Conservation (phyloP, 2,797 vertebrate species). For the Kryptopterus vitreolus region DNA sequence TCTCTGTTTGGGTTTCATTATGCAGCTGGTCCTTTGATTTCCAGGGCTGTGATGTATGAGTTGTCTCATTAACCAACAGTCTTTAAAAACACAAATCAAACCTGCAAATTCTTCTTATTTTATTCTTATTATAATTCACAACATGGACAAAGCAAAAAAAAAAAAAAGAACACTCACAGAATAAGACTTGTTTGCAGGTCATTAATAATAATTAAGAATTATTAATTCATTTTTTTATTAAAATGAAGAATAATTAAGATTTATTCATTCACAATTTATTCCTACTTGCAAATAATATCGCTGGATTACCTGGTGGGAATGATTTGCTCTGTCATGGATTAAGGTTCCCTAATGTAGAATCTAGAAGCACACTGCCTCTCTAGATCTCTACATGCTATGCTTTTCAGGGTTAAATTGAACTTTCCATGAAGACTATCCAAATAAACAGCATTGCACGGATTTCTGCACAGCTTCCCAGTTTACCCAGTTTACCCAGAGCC, state of each 20-base stretch:
- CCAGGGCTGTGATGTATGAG: slow-evolving; percentile 64
- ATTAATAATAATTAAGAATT: too few relatives aligned
- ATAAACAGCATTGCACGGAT: not conserved
- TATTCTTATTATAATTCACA: not conserved
- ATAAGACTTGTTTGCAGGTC: not conserved
- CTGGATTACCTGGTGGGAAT: not conserved
- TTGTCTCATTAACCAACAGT: slow-evolving; percentile 52
- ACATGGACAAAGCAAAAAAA: not conserved
- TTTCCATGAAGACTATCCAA: not conserved
- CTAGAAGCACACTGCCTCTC: not conserved
- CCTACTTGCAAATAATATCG: not conserved
- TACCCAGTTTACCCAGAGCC: not conserved
- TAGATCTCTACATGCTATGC: not conserved
- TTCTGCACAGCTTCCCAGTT: not conserved
- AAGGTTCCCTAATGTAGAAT: not conserved
- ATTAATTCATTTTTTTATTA: too few relatives aligned
- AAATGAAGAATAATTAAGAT: too few relatives aligned
- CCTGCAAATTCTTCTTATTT: not conserved
- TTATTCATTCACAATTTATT: not conserved
- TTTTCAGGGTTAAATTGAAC: not conserved
- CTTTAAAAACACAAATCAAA: slow-evolving; percentile 59
- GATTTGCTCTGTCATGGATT: not conserved
- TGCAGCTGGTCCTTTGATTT: slow-evolving; percentile 63
- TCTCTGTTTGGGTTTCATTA: slow-evolving; percentile 60
- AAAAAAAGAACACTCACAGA: not conserved